Percentiles rank a stretch among this genome's conserved stretches.
Conservation (phyloP, 2,888 invertebrate genomes). For the Nysson spinosus region DNA sequence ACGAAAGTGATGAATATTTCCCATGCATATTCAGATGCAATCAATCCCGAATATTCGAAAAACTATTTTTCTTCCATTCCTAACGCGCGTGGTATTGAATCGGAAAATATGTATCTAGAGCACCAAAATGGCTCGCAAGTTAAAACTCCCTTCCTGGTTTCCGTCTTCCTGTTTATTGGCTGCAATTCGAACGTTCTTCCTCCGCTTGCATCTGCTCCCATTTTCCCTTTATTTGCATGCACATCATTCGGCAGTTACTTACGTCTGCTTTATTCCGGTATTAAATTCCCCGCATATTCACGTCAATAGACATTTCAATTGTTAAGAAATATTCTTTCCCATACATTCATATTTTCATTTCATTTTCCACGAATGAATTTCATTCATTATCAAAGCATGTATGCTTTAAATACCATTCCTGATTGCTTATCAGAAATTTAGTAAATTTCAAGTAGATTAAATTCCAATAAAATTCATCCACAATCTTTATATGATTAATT, state of each 20-base stretch:
- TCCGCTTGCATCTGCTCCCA: constrained; percentile 16
- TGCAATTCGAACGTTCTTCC: constrained; percentile 24
- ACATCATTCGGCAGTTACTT: constrained; percentile 17
- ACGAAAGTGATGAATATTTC: too few relatives aligned
- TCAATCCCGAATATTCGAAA: too few relatives aligned
- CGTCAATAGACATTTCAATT: background rate
- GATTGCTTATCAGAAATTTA: too few relatives aligned
- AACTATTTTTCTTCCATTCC: too few relatives aligned
- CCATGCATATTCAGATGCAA: too few relatives aligned
- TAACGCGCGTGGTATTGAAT: constrained; percentile 19
- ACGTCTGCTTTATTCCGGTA: constrained; percentile 1
- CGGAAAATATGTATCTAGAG: constrained; percentile 35
- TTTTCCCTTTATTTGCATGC: constrained; percentile 30
- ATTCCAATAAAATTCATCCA: too few relatives aligned
- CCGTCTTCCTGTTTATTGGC: constrained; percentile 25
- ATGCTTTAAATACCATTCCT: too few relatives aligned
- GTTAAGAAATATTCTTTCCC: background rate
- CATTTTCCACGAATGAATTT: too few relatives aligned
- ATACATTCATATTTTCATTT: background rate
- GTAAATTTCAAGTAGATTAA: too few relatives aligned
- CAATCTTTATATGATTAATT: too few relatives aligned
- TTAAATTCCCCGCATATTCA: background rate
- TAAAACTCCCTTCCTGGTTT: constrained; percentile 7
- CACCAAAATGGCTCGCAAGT: constrained; percentile 11
- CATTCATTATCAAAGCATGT: too few relatives aligned